Conservation (phyloP, 2,113 vertebrate genomes). For the Corythornis vintsioides region DNA sequence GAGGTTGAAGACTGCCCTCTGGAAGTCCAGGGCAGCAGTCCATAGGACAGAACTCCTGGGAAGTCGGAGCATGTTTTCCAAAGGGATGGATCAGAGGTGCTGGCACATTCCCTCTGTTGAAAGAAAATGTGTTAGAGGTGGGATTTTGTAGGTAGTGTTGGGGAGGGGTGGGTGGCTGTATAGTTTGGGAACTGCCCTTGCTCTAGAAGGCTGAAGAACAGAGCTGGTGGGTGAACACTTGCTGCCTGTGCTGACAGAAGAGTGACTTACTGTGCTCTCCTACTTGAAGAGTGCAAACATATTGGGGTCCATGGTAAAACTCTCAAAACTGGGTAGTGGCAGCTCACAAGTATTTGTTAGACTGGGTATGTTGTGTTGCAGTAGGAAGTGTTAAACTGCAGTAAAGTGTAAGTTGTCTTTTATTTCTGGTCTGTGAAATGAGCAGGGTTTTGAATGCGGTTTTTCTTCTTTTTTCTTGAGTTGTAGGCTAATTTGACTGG, state of each 20-base stretch:
- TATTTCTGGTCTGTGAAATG: background rate
- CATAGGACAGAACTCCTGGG: background rate
- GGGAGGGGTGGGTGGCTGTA: background rate
- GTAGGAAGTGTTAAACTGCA: background rate
- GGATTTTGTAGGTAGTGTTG: background rate
- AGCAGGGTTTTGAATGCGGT: background rate
- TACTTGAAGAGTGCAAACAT: background rate
- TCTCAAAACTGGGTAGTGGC: background rate
- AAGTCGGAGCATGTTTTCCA: background rate
- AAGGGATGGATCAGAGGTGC: background rate
- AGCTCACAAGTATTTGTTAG: background rate
- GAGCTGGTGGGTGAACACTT: background rate
- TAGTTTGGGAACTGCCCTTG: background rate
- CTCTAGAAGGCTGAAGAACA: background rate
- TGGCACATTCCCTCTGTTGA: background rate
- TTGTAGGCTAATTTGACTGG: background rate
- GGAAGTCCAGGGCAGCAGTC: too few relatives aligned
- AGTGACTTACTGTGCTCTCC: accelerated
- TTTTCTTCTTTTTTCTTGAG: background rate
- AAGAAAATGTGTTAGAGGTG: background rate
- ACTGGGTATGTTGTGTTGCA: background rate
- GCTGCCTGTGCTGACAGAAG: background rate
- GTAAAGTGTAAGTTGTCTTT: background rate
- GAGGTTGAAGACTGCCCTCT: too few relatives aligned
- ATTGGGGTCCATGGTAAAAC: background rate